Evolutionary conservation across 2,888 invertebrate genomes (phyloP), one percentile per base, ranked within the genome.

Genomic region (Busseola fusca): DNA sequence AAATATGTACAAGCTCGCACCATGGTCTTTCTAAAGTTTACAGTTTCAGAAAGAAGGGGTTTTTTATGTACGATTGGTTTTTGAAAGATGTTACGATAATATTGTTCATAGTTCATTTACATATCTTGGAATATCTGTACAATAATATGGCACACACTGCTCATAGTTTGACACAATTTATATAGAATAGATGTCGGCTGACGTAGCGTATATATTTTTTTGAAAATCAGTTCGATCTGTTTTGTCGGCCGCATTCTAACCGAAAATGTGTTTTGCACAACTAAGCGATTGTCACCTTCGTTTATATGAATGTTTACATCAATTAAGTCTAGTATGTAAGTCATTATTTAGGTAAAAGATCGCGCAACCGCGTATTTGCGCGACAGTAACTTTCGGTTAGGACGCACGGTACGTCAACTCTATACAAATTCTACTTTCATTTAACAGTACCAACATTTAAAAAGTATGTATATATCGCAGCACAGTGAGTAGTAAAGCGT

Each of bases 401-500:
- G 6, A 54, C 16, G 3, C 21, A n/a, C 9, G n/a, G 5, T 16
- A 16, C n/a, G 30, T 50, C 75, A 50, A 65, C 25, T 65, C 37
- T 34, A 56, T 37, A 78, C 18, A 71, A 81, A 65, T 21, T 52
- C 14, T 25, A 48, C 42, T 64, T 48, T 48, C 0, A 14, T n/a
- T 14, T 45, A 64, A 63, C 34, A 57, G 30, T 34, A 63, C n/a
- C 16, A 34, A 25, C 25, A 21, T 64, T 87, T 91, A 93, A 72
- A 91, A 91, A 0, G 90, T 90, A 86, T 91, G 87, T 74, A 93
- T 85, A 83, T 94, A 94, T 87, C 93, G 87, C 21, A 95, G 79
- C 14, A 89, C 85, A 18, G 93, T 90, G 3, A 95, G 84, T 56
- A 94, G 74, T 50, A 94, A 82, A 14, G 94, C 93, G 70, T 93